Evolutionary conservation across 2,888 invertebrate genomes (phyloP), one percentile per base, ranked within the genome.

Genomic region (Hypolimnas misippus): DNA sequence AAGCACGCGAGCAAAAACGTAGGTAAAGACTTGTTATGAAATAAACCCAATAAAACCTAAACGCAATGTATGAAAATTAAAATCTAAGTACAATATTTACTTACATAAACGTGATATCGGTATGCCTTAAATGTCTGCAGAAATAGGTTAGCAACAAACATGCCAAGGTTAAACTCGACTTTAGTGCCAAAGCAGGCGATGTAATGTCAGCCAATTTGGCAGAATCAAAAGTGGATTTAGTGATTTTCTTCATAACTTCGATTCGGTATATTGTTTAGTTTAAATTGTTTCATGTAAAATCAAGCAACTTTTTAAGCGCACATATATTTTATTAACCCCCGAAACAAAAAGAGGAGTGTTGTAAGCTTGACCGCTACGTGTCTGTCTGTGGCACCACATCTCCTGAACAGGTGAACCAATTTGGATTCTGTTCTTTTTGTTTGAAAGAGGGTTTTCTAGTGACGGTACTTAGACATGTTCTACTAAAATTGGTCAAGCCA

Each of bases 161-260:
- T 29, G 46, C 14, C 46, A 35, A 59, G 59, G 59, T 12, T 46
- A 46, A 1, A 31, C 31, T 35, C 52, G 53, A 52, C 53, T 52
- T 42, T 17, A 54, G 17, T 59, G 59, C 59, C 59, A 59, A 42
- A 59, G 44, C 38, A 53, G 25, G 52, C 59, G n/a, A 29, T 49
- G 29, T 29, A 49, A 49, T 49, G 29, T 29, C 4, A 29, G 49
- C 49, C 49, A 49, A 49, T 49, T 49, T 49, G 49, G 49, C 49
- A 49, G 49, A 49, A 49, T 49, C 29, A 49, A 49, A 49, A 29
- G 25, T 7, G 49, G 49, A 29, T 49, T 49, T 29, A 49, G 25
- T 25, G 25, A 25, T 29, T 49, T 25, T 14, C 29, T 49, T 42
- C 17, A 31, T n/a, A 52, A 40, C 21, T 33, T 38, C 10, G 17